These are phyloP conservation scores for Xestia sexstrigata DNA, from an alignment of 2,888 invertebrate species.

Conservation along the genomic window DNA sequence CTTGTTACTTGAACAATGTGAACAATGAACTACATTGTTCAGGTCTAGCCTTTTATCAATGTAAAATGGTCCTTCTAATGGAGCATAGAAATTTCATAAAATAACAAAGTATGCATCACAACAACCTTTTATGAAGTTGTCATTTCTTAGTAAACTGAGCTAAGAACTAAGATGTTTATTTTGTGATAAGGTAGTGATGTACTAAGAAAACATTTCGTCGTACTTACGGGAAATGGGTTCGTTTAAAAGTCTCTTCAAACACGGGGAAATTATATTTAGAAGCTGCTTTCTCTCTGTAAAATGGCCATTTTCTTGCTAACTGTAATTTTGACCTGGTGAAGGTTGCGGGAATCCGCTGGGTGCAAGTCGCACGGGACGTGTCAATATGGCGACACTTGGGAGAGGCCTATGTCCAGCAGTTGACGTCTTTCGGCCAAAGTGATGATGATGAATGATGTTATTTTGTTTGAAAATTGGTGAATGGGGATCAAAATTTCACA, in stretches of 20 bases:
- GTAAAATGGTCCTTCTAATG: neutral
- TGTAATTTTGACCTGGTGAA: no score
- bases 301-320: no score
- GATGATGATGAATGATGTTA: no score
- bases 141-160: neutral
- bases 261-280: neutral
- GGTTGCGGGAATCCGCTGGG: no score
- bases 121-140: neutral
- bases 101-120: neutral
- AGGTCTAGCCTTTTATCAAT: neutral
- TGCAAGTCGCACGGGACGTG: no score
- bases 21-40: neutral
- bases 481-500: no score
- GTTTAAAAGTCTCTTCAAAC: neutral
- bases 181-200: neutral
- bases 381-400: no score
- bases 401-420: no score
- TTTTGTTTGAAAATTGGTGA: no score
- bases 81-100: neutral
- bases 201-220: neutral
- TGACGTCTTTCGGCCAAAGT: no score
- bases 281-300: neutral
- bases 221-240: neutral
- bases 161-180: neutral
- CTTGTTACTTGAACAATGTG: constrained; percentile 10